Evolutionary conservation across 1,140 invertebrate genomes (phyloP).

Genomic region (Ostrea edulis): DNA sequence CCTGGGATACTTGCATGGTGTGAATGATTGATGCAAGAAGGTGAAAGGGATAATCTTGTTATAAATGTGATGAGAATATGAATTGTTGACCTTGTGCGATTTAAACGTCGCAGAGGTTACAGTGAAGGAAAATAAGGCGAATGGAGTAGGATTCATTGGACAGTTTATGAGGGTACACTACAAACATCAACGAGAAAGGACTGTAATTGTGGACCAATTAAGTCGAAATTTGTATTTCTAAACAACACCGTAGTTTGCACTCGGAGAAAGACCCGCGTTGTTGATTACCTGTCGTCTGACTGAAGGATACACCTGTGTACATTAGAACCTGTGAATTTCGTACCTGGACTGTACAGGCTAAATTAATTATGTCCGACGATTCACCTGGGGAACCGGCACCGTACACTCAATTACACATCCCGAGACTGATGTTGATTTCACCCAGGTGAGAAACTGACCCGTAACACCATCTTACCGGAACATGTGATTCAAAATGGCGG

Average conservation of each 20-base stretch:
- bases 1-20: slow-evolving; percentile 22
- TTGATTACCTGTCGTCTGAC: not conserved
- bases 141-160: not conserved
- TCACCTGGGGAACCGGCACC: slow-evolving; percentile 48
- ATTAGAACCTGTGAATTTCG: not conserved
- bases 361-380: slow-evolving; percentile 28
- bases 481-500: slow-evolving; percentile 28
- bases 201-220: not conserved
- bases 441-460: slow-evolving; percentile 57
- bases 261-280: not conserved
- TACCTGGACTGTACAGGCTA: not conserved
- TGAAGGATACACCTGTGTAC: not conserved
- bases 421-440: slow-evolving; percentile 58
- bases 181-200: not conserved
- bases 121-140: not conserved
- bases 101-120: not conserved
- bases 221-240: not conserved
- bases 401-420: slow-evolving; percentile 49
- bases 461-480: not conserved
- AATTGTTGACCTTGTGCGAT: not conserved
- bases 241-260: not conserved
- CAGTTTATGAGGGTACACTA: not conserved
- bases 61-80: not conserved
- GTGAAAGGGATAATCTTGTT: not conserved
- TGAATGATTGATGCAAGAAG: slow-evolving; percentile 17